Percentiles rank a stretch among this genome's conserved stretches.
Conservation (phyloP, 2,797 vertebrate species). For the Bovichtus diacanthus region DNA sequence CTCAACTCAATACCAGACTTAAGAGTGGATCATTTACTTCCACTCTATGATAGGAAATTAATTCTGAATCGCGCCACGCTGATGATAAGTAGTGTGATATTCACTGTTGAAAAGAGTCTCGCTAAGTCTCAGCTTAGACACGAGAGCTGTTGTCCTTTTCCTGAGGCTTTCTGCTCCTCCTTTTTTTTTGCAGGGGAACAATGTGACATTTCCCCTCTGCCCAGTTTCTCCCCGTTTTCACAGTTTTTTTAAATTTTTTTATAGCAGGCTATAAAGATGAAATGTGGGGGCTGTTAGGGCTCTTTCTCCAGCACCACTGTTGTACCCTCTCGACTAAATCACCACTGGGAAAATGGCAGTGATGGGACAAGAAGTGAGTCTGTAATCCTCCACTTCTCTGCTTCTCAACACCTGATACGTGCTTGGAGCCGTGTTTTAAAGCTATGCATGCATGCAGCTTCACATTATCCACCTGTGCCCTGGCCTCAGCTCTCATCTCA, state of each 20-base stretch:
- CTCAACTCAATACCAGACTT: background rate
- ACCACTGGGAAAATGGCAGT: slow-evolving; percentile 29
- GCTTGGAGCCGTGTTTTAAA: slow-evolving; percentile 42
- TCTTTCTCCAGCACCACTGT: slow-evolving; percentile 60
- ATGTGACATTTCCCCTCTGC: slow-evolving; percentile 75
- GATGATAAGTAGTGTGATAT: slow-evolving; percentile 33
- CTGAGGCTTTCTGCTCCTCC: slow-evolving; percentile 50
- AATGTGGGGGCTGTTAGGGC: slow-evolving; percentile 73
- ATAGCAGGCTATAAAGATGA: slow-evolving; percentile 79
- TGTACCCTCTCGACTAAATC: slow-evolving; percentile 60
- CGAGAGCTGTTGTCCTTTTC: slow-evolving; percentile 66
- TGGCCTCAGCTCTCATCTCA: slow-evolving; percentile 34
- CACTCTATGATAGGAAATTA: slow-evolving; percentile 1
- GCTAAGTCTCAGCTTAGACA: slow-evolving; percentile 53
- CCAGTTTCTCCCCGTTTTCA: slow-evolving; percentile 70
- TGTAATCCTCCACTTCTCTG: slow-evolving; percentile 35
- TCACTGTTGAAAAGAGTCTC: slow-evolving; percentile 25
- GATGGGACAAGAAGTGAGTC: slow-evolving; percentile 49
- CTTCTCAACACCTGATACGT: slow-evolving; percentile 43
- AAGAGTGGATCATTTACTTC: slow-evolving; percentile 10
- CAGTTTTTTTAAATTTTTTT: slow-evolving; percentile 80
- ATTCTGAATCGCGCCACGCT: slow-evolving; percentile 3
- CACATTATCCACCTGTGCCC: slow-evolving; percentile 56
- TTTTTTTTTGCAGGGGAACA: slow-evolving; percentile 59
- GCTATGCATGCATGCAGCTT: slow-evolving; percentile 27